Percentiles rank a stretch among this genome's conserved stretches.
phyloP scores from a whole-genome alignment of 2,888 invertebrate species.

The Laspeyria flexula region DNA sequence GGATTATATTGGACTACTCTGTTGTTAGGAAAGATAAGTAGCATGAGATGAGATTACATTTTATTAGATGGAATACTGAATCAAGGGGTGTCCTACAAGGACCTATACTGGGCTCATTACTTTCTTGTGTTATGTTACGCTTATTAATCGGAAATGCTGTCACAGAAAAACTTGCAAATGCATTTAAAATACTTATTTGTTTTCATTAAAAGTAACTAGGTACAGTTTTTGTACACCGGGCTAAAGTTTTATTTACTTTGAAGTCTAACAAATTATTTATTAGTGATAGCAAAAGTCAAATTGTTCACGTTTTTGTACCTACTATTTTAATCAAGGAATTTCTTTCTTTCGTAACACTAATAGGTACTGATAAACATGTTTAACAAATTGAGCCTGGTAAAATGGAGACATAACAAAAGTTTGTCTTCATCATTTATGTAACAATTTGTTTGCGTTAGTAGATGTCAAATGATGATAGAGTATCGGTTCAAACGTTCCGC shows the following conservation, averaged over 20 bases:
- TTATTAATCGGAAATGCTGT: too few species aligned
- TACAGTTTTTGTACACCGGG: too few species aligned
- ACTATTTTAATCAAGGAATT: too few species aligned
- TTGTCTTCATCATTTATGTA: not conserved
- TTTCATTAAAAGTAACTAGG: too few species aligned
- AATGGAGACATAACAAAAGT: not conserved
- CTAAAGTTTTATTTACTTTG: too few species aligned
- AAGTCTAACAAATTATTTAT: too few species aligned
- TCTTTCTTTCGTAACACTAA: not conserved
- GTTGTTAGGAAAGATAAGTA: not conserved
- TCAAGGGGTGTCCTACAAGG: not conserved
- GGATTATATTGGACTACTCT: not conserved
- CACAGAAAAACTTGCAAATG: too few species aligned
- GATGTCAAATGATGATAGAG: constrained; percentile 36
- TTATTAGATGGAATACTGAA: not conserved
- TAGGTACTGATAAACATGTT: not conserved
- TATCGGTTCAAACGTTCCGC: constrained; percentile 17
- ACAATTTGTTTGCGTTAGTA: constrained; percentile 8
- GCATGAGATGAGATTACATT: not conserved
- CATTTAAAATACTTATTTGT: too few species aligned
- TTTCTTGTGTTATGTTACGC: too few species aligned
- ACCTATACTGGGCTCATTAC: not conserved
- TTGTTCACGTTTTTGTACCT: too few species aligned
- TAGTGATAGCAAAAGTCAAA: too few species aligned
- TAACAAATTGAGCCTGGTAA: not conserved